Percentiles rank a stretch among this genome's conserved stretches.
Evolutionary conservation across 2,888 invertebrate species (phyloP).

Genomic region (Electrophaes corylata): DNA sequence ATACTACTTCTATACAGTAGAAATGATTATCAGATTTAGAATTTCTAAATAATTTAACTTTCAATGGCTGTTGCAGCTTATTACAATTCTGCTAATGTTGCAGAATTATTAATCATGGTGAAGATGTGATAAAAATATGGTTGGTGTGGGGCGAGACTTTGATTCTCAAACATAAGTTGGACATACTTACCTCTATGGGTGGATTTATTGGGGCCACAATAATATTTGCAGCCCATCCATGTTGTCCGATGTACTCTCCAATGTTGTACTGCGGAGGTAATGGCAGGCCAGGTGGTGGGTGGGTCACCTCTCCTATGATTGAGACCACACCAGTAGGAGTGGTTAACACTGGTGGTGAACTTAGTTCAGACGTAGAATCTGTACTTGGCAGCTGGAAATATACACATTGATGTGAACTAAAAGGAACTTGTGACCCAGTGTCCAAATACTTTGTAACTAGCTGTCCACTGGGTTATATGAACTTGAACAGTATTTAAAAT

Average conservation of each 20-base stretch:
- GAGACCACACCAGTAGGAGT: slow-evolving; percentile 64
- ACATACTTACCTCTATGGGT: slow-evolving; percentile 74
- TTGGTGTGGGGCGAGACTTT: background rate
- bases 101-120: background rate
- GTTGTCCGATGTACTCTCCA: slow-evolving; percentile 75
- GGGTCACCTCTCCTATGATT: slow-evolving; percentile 69
- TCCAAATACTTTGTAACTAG: background rate
- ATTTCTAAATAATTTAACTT: too few species aligned
- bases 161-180: background rate
- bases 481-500: too few species aligned
- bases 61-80: too few species aligned
- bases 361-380: slow-evolving; percentile 69
- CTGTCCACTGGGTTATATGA: background rate
- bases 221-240: slow-evolving; percentile 76
- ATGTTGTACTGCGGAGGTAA: slow-evolving; percentile 75
- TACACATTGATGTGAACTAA: slow-evolving; percentile 6
- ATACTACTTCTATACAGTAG: too few species aligned
- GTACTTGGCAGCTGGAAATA: slow-evolving; percentile 67
- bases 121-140: background rate
- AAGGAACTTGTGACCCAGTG: background rate
- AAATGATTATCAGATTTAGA: too few species aligned
- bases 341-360: slow-evolving; percentile 67
- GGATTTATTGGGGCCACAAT: slow-evolving; percentile 74
- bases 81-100: too few species aligned
- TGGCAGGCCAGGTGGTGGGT: slow-evolving; percentile 77